Evolutionary conservation across 1,140 invertebrate species (phyloP).

Genomic region (Cheumatopsyche charites): DNA sequence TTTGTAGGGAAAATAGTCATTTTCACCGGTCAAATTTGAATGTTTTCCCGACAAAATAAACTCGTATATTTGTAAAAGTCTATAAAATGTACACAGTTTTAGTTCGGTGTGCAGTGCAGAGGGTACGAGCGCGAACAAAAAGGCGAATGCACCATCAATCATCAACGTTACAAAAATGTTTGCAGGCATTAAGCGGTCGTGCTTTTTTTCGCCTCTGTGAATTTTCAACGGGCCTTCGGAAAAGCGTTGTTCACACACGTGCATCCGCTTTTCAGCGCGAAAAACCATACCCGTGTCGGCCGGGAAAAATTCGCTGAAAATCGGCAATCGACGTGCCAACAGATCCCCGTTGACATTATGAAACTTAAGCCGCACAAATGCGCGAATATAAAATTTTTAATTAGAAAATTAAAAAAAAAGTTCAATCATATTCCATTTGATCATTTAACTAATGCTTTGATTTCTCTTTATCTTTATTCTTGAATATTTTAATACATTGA

Average conservation of each 20-base stretch:
- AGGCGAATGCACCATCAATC: slow-evolving; percentile 43
- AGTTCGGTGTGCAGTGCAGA: background rate
- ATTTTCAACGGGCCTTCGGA: slow-evolving; percentile 38
- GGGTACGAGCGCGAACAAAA: slow-evolving; percentile 24
- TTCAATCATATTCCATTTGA: too few species aligned
- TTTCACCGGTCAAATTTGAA: too few species aligned
- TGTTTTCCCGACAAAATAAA: too few species aligned
- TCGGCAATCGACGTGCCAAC: slow-evolving; percentile 2
- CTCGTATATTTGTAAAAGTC: too few species aligned
- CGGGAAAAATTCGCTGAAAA: slow-evolving; percentile 21
- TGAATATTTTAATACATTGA: too few species aligned
- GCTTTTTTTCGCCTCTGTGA: slow-evolving; percentile 38
- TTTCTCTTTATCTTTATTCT: too few species aligned
- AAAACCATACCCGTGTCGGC: slow-evolving; percentile 36
- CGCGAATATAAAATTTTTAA: background rate
- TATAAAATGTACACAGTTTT: background rate
- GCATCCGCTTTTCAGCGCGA: slow-evolving; percentile 28
- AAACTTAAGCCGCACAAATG: background rate
- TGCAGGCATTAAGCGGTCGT: slow-evolving; percentile 45
- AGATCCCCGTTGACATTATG: slow-evolving; percentile 26
- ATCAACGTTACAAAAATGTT: slow-evolving; percentile 48
- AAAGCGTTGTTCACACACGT: slow-evolving; percentile 28
- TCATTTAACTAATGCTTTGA: too few species aligned
- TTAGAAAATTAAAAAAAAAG: too few species aligned
- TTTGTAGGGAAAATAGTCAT: too few species aligned